phyloP scores from a whole-genome alignment of 2,113 vertebrate species.

The Sander vitreus region DNA sequence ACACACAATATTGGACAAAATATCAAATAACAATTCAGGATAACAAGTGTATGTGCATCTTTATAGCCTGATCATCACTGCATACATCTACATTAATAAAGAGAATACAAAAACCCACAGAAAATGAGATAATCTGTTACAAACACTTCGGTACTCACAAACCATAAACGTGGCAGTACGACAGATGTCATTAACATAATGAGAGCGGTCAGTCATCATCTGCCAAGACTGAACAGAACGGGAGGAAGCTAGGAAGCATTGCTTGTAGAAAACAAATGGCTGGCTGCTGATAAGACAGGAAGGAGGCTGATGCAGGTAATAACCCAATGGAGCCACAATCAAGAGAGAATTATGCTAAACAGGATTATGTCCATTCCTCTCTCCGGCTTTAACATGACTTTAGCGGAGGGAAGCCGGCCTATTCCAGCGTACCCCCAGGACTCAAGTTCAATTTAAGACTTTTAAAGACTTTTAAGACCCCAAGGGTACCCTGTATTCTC shows the following conservation, averaged over 20 bases:
- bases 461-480: no score
- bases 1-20: not conserved
- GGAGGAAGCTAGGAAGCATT: not conserved
- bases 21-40: not conserved
- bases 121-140: not conserved
- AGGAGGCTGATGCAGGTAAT: not conserved
- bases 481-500: no score
- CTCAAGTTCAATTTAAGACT: no score
- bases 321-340: not conserved
- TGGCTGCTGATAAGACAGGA: not conserved
- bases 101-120: not conserved
- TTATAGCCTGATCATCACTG: not conserved
- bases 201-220: not conserved
- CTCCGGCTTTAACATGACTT: not conserved
- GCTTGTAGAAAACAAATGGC: not conserved
- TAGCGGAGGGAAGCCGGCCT: not conserved
- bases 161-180: not conserved
- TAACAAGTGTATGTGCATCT: not conserved
- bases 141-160: not conserved
- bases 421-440: no score
- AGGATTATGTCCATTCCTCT: conserved; percentile 3
- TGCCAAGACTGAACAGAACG: not conserved
- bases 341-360: conserved; percentile 29
- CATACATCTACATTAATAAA: conserved; percentile 1
- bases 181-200: not conserved